Base-by-base conservation (phyloP, 2,113 vertebrate genomes). In the Recurvirostra avosetta region DNA sequence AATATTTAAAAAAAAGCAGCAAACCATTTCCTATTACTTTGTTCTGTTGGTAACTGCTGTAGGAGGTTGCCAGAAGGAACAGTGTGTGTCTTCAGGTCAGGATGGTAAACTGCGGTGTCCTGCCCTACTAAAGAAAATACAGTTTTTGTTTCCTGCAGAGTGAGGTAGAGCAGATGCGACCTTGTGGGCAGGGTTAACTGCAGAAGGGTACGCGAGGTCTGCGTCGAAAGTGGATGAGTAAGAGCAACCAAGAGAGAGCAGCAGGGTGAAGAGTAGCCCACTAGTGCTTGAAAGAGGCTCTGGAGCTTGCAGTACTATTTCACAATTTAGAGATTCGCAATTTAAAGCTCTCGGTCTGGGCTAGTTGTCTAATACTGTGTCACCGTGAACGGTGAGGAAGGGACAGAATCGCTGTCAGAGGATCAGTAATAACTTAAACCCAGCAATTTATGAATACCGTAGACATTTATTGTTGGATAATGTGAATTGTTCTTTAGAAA, bases 11-110 rank as follows among this genome's bases (percentile, higher is more conserved):
- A 83, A 62, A 41, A 83, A 55, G 49, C 43, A 15, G 6, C 27
- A 84, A 90, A 72, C 58, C 25, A 71, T 95, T 97, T 97, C 95
- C 91, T 90, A 74, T 88, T 38, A 76, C 72, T 97, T 93, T 95
- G 82, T 97, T 95, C 85, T 93, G 68, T 78, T 92, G 68, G 61
- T 75, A 88, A 71, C 79, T 94, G 89, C 81, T 93, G 23, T 17
- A 14, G 27, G 68, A 76, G 53, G 52, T 32, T 90, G 58, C 78
- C 92, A 92, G 82, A 83, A 93, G 86, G 82, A 90, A 4, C 72
- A 76, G 61, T 6, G n/a, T 56, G 50, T 88, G 71, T 73, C 86
- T 58, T 91, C 65, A 65, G 59, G 70, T 77, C 62, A 66, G 70
- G 52, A 21, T 62, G 66, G 67, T 55, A 41, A 95, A 79, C 36